These are phyloP conservation scores for Lytechinus pictus DNA, from an alignment of 35 echinoderm and acorn worm genomes.

Conservation along the genomic window DNA sequence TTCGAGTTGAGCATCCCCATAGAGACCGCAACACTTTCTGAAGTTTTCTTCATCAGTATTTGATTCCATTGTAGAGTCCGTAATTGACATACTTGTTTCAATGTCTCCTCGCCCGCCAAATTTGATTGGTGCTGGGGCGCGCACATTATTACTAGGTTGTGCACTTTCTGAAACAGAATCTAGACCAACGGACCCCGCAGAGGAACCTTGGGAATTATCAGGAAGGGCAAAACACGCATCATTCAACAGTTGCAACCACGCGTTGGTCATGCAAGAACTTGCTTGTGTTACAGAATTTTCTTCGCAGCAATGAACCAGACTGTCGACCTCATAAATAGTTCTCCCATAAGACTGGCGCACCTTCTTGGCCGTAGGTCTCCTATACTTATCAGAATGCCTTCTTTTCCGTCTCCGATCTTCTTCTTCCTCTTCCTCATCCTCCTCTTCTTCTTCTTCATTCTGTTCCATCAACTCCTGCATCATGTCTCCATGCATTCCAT, in stretches of 20 bases:
- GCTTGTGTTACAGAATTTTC: neutral
- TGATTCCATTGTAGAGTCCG: neutral
- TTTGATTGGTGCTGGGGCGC: neutral
- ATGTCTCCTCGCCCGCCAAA: neutral
- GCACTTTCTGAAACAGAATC: neutral
- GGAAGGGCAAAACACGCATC: neutral
- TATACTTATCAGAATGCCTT: neutral
- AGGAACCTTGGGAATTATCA: neutral
- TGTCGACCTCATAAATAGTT: neutral
- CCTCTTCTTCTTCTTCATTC: neutral
- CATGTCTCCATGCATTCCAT: no score
- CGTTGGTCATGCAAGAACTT: slow-evolving; percentile 5
- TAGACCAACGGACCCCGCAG: neutral
- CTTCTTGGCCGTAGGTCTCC: neutral
- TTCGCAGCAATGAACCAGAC: neutral
- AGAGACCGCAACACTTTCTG: neutral
- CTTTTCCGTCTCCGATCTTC: neutral
- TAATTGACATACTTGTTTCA: neutral
- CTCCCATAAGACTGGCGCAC: neutral
- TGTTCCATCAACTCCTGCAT: neutral
- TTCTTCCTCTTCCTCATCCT: slow-evolving; percentile 20
- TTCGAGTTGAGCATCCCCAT: neutral
- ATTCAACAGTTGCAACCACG: neutral
- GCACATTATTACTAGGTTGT: neutral
- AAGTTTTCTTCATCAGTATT: slow-evolving; percentile 2